These are phyloP conservation scores for Drosophila fulvimacula DNA, from an alignment of 2,888 invertebrate genomes.

Conservation along the genomic window DNA sequence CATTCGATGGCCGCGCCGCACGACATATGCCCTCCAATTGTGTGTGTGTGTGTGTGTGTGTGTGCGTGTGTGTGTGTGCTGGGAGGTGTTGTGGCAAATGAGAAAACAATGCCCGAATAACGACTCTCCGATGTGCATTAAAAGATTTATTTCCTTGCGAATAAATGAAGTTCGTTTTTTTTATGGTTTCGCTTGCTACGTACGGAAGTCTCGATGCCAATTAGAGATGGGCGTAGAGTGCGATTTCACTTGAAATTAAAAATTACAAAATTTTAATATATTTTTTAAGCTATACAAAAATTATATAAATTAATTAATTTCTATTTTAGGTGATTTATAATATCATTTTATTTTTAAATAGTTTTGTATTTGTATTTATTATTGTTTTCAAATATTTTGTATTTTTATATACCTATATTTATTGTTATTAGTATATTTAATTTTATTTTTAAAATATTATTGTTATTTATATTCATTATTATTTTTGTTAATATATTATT, in stretches of 20 bases:
- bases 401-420: too few species aligned
- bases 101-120: conserved; percentile 77
- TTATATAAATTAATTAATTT: not conserved
- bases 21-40: conserved; percentile 46
- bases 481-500: too few species aligned
- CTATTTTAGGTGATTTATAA: not conserved
- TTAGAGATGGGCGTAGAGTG: not conserved
- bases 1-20: conserved; percentile 52
- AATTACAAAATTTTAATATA: too few species aligned
- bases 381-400: too few species aligned
- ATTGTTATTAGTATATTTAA: too few species aligned
- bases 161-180: conserved; percentile 73
- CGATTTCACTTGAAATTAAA: too few species aligned
- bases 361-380: too few species aligned
- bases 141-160: conserved; percentile 76
- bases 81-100: conserved; percentile 74
- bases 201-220: not conserved
- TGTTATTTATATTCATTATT: too few species aligned
- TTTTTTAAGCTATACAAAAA: too few species aligned
- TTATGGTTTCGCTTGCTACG: conserved; percentile 18
- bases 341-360: not conserved
- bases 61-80: conserved; percentile 12
- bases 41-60: conserved; percentile 1
- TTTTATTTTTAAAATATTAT: too few species aligned
- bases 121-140: conserved; percentile 77